phyloP scores from a whole-genome alignment of 2,113 vertebrate genomes.

The Dicrurus megarhynchus region DNA sequence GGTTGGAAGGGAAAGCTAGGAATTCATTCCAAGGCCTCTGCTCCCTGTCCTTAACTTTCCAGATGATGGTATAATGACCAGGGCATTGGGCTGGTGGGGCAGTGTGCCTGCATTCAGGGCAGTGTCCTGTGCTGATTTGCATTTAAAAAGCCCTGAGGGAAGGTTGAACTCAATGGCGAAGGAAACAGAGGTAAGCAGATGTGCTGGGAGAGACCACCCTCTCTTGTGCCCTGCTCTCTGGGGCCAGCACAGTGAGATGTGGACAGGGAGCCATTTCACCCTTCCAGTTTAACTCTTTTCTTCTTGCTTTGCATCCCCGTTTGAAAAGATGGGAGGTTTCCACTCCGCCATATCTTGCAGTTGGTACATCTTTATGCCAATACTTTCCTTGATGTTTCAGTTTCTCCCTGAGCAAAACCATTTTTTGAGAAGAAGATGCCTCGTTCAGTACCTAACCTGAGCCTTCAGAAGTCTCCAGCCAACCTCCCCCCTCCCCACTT shows the following conservation, averaged over 20 bases:
- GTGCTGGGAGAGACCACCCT: not conserved
- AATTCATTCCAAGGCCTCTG: not conserved
- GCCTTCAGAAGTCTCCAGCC: not conserved
- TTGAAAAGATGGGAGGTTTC: not conserved
- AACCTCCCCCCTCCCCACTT: not conserved
- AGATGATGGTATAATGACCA: not conserved
- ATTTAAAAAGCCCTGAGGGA: not conserved
- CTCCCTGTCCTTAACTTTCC: not conserved
- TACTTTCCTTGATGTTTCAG: not conserved
- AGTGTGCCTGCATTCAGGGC: not conserved
- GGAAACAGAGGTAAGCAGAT: not conserved
- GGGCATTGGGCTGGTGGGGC: not conserved
- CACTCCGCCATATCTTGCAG: not conserved
- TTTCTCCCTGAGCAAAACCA: not conserved
- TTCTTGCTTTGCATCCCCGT: not conserved
- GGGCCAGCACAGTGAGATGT: not conserved
- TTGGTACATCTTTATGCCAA: not conserved
- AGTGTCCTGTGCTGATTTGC: not conserved
- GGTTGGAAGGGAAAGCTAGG: not conserved
- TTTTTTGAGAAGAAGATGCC: not conserved
- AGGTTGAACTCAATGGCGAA: not conserved
- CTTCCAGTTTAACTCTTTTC: not conserved
- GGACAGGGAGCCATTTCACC: not conserved
- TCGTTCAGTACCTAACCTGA: not conserved
- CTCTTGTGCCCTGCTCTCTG: not conserved